Evolutionary conservation across 2,888 invertebrate species (phyloP).

Genomic region (Octonoba sinensis): DNA sequence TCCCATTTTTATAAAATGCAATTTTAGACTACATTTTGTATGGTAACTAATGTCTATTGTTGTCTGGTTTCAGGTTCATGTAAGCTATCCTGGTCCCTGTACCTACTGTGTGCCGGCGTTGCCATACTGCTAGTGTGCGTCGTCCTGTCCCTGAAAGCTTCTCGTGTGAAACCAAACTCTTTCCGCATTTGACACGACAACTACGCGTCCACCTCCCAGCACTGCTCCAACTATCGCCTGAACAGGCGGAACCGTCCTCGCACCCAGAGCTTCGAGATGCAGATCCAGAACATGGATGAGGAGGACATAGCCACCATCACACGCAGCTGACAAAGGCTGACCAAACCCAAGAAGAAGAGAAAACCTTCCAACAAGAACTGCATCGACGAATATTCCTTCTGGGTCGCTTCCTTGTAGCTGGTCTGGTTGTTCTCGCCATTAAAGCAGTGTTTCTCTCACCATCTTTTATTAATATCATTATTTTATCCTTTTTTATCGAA

Average conservation of each 20-base stretch:
- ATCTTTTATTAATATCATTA: too few species aligned
- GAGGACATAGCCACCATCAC: conserved; percentile 63
- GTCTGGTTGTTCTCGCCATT: too few species aligned
- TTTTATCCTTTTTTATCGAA: too few species aligned
- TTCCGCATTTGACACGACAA: conserved; percentile 72
- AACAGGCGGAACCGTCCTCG: conserved; percentile 19
- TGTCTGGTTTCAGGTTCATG: conserved; percentile 71
- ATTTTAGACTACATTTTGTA: too few species aligned
- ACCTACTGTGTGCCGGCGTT: conserved; percentile 72
- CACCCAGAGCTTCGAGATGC: conserved; percentile 64
- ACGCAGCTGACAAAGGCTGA: conserved; percentile 53
- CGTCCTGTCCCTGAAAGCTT: conserved; percentile 76
- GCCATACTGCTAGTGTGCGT: conserved; percentile 67
- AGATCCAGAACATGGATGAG: conserved; percentile 59
- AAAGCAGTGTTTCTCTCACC: too few species aligned
- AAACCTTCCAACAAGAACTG: background rate
- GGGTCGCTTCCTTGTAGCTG: conserved; percentile 39
- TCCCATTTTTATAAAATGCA: too few species aligned
- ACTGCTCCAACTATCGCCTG: conserved; percentile 6
- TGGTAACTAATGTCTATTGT: background rate
- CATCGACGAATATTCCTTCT: conserved; percentile 26
- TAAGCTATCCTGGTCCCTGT: conserved; percentile 76
- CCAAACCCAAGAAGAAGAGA: background rate
- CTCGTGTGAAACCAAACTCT: conserved; percentile 75
- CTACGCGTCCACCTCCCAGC: conserved; percentile 5